A percentile compares a stretch with the other conserved stretches of the same genome.
Conservation (phyloP, 2,797 vertebrate species). For the Buceros bicornis region DNA sequence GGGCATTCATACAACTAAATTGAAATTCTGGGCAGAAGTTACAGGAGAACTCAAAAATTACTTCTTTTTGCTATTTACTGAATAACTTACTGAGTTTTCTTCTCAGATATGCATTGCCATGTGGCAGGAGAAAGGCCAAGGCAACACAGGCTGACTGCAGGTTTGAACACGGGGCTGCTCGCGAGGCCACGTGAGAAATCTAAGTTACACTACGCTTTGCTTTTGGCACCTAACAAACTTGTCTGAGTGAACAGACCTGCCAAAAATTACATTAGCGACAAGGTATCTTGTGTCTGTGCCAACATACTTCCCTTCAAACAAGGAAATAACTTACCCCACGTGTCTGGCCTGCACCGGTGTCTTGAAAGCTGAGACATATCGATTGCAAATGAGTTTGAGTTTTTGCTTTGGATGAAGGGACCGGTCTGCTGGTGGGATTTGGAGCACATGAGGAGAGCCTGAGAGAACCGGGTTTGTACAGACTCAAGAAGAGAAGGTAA, state of each 20-base stretch:
- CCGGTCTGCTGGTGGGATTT: not conserved
- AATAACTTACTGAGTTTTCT: not conserved
- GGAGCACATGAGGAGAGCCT: not conserved
- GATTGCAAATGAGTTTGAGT: not conserved
- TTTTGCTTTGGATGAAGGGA: constrained; percentile 13
- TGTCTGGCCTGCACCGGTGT: not conserved
- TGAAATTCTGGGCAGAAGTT: not conserved
- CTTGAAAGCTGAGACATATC: not conserved
- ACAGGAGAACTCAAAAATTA: not conserved
- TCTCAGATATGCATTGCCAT: not conserved
- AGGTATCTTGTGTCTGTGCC: constrained; percentile 40
- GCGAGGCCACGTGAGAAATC: constrained; percentile 20
- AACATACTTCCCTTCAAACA: constrained; percentile 31
- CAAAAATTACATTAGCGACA: constrained; percentile 63
- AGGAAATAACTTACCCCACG: constrained; percentile 12
- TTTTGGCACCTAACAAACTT: constrained; percentile 12
- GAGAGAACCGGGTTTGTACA: not conserved
- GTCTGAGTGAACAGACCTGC: constrained; percentile 4
- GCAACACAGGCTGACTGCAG: not conserved
- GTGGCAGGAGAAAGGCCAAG: not conserved
- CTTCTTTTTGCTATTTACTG: constrained; percentile 4
- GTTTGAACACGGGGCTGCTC: constrained; percentile 3
- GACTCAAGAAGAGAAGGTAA: not conserved
- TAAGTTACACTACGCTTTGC: not conserved
- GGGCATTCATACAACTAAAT: not conserved